Evolutionary conservation across 23 tunicate genomes (phyloP), one percentile per base, ranked within the genome.

Genomic region (Halocynthia aurantium): DNA sequence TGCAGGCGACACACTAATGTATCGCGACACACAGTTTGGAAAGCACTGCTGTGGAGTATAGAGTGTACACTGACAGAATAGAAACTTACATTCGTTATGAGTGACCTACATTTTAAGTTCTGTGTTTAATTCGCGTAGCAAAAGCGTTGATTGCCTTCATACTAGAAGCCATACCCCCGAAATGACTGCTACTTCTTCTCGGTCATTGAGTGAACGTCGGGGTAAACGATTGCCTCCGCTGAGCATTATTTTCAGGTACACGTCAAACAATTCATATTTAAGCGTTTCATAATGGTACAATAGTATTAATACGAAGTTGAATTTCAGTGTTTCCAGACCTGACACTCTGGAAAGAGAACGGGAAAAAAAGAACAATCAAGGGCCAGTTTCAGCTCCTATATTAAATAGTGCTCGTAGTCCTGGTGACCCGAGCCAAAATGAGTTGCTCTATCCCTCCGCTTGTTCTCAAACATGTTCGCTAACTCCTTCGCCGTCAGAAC

Each of bases 171-270:
- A 20, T 0, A 20, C 70, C 0, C 31, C 70, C 10, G 70, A 65
- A 9, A 65, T 40, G 31, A 49, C 31, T 40, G 9, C 70, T 11
- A 15, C 10, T 9, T 65, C 70, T 65, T 15, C 70, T 5, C 15
- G 19, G 19, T 65, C 70, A 10, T 65, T 65, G 31, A 40, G 31
- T 15, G 70, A 65, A 65, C 22, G 70, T 20, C 22, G 70, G 19
- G 70, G 70, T 20, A 65, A 65, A 65, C 31, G 22, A 20, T 49
- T 65, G 9, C 22, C n/a, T 65, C 70, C 70, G 9, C 31, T 65
- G 70, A 40, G 70, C 9, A 65, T 65, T 20, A 20, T 11, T 10
- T 65, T 65, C 70, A 65, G 70, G 70, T 65, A 15, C 0, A 65
- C 44, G 44, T 31, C 2, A 4, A 65, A 58, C 15, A 13, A 58